Evolutionary conservation across 2,113 vertebrate genomes (phyloP), one percentile per base, ranked within the genome.

Genomic region (Triplophysa siluroides): DNA sequence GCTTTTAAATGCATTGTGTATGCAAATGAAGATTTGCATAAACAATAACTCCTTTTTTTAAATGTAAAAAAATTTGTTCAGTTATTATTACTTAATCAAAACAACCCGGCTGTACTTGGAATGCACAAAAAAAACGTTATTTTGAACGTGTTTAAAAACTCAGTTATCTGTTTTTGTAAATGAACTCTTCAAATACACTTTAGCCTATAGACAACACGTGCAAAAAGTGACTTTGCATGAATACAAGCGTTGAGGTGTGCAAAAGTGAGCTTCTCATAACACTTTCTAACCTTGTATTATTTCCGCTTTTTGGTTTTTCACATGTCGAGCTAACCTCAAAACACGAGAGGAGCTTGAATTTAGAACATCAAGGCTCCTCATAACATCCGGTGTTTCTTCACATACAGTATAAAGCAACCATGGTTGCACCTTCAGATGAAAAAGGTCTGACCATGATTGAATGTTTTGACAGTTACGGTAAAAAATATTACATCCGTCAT

Each of bases 391-490:
- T 56, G 14, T 56, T 50, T 50, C 41, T 69, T 70, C 6, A 70
- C 24, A 54, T 45, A 54, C 33, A 38, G 6, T 38, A 38, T 38
- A 23, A 10, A 5, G 21, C 19, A 71, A 54, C 23, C 47, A 47
- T 70, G 52, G n/a, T 33, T 45, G 41, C 58, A 23, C 3, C 18
- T 62, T 54, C 41, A 7, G 63, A 38, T 8, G 24, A 16, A 13
- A 72, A 45, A 5, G n/a, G 18, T 43, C 41, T 72, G 50, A 62
- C 10, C 18, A 14, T n/a, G 33, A 78, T 6, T 24, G 54, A 12
- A 29, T 72, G 19, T 19, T n/a, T n/a, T 66, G 76, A 73, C 75
- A 61, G 61, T 67, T 54, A 47, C 61, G 78, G 50, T 16, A 9
- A 45, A 60, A 60, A 24, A 0, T 54, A 67, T 29, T 0, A 1